phyloP scores from a whole-genome alignment of 2,797 vertebrate species.

The Lithobates pipiens region DNA sequence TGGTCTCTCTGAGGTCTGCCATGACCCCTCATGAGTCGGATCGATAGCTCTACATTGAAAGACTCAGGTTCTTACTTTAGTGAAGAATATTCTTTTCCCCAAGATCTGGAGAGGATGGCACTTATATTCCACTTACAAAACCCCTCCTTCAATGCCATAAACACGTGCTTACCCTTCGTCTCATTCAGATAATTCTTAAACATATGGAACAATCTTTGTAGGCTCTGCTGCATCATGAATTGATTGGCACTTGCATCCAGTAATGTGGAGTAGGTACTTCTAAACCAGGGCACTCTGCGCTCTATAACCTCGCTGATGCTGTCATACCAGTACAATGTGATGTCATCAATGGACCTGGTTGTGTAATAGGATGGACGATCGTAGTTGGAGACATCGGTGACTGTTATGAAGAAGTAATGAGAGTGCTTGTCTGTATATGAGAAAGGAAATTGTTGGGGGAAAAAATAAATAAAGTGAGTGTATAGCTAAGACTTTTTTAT shows the following conservation, averaged over 20 bases:
- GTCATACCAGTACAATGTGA: neutral
- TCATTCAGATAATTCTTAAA: neutral
- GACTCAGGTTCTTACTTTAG: too few species aligned
- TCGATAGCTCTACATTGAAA: too few species aligned
- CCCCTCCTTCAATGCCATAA: neutral
- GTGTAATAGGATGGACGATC: neutral
- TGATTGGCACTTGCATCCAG: neutral
- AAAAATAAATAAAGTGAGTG: too few species aligned
- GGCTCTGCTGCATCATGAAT: neutral
- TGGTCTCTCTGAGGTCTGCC: neutral
- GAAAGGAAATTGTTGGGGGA: neutral
- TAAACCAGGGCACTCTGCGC: constrained; percentile 7
- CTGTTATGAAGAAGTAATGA: neutral
- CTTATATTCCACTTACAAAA: neutral
- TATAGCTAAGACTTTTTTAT: too few species aligned
- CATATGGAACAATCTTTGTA: neutral
- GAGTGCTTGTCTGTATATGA: neutral
- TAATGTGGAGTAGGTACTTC: neutral
- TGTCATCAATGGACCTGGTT: neutral
- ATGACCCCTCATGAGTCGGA: too few species aligned
- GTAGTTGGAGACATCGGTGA: neutral
- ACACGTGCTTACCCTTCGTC: neutral
- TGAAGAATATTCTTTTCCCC: too few species aligned
- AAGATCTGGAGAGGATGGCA: neutral
- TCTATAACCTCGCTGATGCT: neutral